Evolutionary conservation across 37 sponge, comb jelly and placozoan species (phyloP).

Genomic region (Dysidea cf. avara): DNA sequence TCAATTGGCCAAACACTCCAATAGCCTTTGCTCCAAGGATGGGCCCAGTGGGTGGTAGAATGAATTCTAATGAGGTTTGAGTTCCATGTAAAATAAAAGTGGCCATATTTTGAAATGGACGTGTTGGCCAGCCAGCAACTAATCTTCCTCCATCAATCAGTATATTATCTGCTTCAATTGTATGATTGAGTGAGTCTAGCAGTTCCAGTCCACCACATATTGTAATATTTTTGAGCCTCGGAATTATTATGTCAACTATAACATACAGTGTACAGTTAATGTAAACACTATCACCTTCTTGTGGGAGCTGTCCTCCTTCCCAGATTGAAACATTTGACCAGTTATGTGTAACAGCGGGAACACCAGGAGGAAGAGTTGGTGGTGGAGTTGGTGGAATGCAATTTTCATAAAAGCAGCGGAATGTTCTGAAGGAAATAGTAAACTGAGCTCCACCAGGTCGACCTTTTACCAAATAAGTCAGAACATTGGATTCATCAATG

Average conservation of each 20-base stretch:
- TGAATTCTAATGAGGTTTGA: conserved; percentile 35
- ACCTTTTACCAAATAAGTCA: too few relatives aligned
- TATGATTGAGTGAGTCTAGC: conserved; percentile 53
- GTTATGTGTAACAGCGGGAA: conserved; percentile 45
- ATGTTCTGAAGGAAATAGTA: conserved; percentile 26
- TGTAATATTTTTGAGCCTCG: conserved; percentile 28
- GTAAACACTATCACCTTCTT: conserved; percentile 51
- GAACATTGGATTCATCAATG: conserved; percentile 18
- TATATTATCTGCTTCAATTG: conserved; percentile 72
- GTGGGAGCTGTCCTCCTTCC: conserved; percentile 44
- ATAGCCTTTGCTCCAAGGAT: conserved; percentile 80
- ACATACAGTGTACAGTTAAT: conserved; percentile 73
- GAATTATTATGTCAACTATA: conserved; percentile 65
- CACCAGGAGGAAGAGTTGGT: too few relatives aligned
- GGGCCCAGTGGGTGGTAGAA: conserved; percentile 24
- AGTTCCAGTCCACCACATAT: too few relatives aligned
- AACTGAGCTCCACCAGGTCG: not conserved
- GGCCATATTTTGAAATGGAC: conserved; percentile 61
- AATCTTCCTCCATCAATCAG: conserved; percentile 73
- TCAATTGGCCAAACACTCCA: conserved; percentile 78
- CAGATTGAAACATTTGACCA: conserved; percentile 80
- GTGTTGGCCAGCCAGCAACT: conserved; percentile 61
- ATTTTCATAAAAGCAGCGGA: conserved; percentile 48
- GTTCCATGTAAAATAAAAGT: conserved; percentile 72
- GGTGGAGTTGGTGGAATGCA: too few relatives aligned